These are phyloP conservation scores for Crocidura indochinensis DNA, from an alignment of 2,797 vertebrate species.

Conservation along the genomic window DNA sequence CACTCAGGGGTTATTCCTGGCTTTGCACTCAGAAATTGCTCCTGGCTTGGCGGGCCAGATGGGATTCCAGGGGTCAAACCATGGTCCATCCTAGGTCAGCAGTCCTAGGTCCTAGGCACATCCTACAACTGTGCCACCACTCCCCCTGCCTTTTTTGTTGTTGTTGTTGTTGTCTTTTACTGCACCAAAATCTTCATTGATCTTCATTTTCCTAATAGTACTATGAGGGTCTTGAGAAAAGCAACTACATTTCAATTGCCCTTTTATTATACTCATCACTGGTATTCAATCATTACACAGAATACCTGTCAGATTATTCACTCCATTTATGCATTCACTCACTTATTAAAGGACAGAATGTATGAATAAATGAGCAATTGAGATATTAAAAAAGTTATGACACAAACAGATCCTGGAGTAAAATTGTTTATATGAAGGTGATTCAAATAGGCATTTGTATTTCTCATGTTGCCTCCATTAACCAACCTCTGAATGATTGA, in stretches of 20 bases:
- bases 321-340: neutral
- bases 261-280: neutral
- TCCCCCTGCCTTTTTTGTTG: neutral
- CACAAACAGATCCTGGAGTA: neutral
- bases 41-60: no score
- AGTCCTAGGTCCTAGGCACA: no score
- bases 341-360: conserved; percentile 30
- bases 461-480: neutral
- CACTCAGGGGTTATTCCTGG: no score
- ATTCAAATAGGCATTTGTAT: rapidly evolving
- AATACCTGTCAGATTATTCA: neutral
- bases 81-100: no score
- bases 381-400: neutral
- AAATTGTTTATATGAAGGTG: neutral
- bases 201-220: neutral
- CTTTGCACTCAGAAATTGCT: no score
- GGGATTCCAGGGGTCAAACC: no score
- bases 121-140: no score
- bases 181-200: neutral
- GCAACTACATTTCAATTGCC: neutral
- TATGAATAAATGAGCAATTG: neutral
- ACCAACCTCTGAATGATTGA: neutral
- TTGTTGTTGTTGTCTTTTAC: no score
- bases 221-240: neutral
- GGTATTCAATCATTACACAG: neutral